Conservation (phyloP, 2,797 vertebrate species). For the Garrulus glandarius region DNA sequence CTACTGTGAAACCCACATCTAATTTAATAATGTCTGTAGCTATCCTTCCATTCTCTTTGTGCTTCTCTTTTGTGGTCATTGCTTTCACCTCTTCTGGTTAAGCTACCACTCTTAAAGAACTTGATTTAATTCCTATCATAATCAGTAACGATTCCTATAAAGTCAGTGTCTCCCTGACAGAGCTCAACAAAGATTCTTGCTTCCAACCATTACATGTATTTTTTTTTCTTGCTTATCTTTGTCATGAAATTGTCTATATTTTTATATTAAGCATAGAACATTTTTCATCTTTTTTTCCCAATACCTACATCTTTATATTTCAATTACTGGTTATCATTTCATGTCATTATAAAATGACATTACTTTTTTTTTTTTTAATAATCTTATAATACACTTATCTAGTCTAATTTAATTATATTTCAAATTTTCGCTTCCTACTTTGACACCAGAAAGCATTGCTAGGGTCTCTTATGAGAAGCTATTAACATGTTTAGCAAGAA, state of each 20-base stretch:
- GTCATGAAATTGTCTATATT: not conserved
- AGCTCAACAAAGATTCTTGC: not conserved
- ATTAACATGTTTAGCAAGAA: not conserved
- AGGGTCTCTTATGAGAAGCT: not conserved
- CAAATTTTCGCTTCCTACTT: not conserved
- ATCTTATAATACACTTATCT: not conserved
- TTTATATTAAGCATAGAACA: not conserved
- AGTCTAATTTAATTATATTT: constrained; percentile 11
- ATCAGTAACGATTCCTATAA: not conserved
- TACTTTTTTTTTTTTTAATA: not conserved
- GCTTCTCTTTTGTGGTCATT: not conserved
- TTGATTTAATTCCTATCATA: not conserved
- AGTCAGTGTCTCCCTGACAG: not conserved
- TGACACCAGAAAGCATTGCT: not conserved
- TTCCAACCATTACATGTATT: not conserved
- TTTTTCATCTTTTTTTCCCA: not conserved
- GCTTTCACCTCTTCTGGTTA: not conserved
- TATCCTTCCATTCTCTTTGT: not conserved
- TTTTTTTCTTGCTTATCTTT: not conserved
- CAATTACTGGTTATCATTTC: not conserved
- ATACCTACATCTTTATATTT: not conserved
- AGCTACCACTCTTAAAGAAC: not conserved
- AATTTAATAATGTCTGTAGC: not conserved
- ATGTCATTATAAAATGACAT: not conserved
- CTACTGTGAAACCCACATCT: not conserved